These are phyloP conservation scores for Caenorhabditis inopinata DNA, from an alignment of 1,140 invertebrate species.

Conservation along the genomic window DNA sequence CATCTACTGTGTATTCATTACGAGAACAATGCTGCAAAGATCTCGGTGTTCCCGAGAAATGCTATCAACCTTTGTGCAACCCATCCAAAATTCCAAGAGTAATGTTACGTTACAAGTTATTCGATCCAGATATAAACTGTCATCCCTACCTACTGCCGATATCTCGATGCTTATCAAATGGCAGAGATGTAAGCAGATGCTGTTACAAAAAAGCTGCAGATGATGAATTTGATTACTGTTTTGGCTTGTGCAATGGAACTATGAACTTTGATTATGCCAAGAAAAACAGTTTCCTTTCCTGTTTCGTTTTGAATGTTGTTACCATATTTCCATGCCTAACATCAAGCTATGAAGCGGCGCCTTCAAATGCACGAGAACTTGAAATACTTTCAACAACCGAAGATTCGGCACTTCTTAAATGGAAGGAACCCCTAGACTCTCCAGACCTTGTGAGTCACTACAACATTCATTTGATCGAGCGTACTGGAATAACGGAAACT, in stretches of 20 bases:
- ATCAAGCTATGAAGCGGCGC: slow-evolving; percentile 12
- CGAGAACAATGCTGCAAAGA: slow-evolving; percentile 7
- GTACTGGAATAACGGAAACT: not conserved
- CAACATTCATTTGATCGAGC: not conserved
- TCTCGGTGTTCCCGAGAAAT: not conserved
- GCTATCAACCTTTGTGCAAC: not conserved
- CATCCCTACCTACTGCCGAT: slow-evolving; percentile 24
- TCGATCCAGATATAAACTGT: slow-evolving; percentile 26
- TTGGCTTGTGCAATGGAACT: slow-evolving; percentile 44
- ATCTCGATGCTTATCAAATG: slow-evolving; percentile 43
- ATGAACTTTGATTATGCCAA: not conserved
- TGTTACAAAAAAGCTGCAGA: slow-evolving; percentile 24
- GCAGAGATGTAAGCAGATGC: slow-evolving; percentile 41
- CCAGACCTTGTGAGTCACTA: not conserved
- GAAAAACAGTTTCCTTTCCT: slow-evolving; percentile 37
- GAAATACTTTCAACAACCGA: not conserved
- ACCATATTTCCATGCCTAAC: slow-evolving; percentile 43
- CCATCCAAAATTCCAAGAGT: not conserved
- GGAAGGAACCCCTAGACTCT: not conserved
- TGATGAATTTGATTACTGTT: slow-evolving; percentile 6
- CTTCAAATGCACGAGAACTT: not conserved
- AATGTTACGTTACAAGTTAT: not conserved
- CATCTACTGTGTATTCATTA: not conserved
- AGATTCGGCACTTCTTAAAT: not conserved
- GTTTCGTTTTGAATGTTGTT: slow-evolving; percentile 41